Conservation (phyloP, 2,113 vertebrate genomes). For the Tragelaphus imberbis region DNA sequence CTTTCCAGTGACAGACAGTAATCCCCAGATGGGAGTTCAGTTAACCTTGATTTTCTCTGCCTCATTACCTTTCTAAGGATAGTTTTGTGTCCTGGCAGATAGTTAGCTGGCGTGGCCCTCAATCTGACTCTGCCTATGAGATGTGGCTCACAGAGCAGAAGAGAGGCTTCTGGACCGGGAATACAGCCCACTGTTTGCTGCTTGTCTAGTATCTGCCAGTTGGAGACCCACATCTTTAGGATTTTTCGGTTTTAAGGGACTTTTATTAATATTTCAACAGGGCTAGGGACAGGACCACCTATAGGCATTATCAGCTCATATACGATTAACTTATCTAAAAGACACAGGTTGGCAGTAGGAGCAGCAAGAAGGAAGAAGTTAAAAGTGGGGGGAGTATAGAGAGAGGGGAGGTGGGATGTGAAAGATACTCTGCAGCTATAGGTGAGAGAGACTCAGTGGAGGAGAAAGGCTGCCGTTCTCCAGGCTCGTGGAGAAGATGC, state of each 20-base stretch:
- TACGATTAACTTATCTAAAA: neutral
- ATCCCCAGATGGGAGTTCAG: neutral
- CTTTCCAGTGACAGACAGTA: neutral
- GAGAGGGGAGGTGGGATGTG: neutral
- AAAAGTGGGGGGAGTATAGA: neutral
- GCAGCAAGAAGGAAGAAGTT: neutral
- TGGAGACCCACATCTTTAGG: neutral
- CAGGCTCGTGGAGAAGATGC: fast-evolving
- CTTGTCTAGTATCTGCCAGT: neutral
- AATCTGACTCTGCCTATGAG: neutral
- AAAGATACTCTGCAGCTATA: neutral
- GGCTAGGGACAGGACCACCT: neutral
- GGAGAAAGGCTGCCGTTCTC: neutral
- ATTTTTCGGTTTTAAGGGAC: neutral
- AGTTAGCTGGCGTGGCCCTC: neutral
- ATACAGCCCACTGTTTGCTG: neutral
- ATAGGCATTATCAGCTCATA: neutral
- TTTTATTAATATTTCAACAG: neutral
- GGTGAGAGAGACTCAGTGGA: neutral
- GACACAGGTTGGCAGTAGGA: neutral
- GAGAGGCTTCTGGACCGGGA: neutral
- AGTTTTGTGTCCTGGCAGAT: neutral
- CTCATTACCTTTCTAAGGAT: neutral
- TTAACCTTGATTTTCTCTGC: neutral
- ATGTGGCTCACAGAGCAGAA: neutral